phyloP scores from a whole-genome alignment of 2,113 vertebrate genomes.

The Otis tarda region DNA sequence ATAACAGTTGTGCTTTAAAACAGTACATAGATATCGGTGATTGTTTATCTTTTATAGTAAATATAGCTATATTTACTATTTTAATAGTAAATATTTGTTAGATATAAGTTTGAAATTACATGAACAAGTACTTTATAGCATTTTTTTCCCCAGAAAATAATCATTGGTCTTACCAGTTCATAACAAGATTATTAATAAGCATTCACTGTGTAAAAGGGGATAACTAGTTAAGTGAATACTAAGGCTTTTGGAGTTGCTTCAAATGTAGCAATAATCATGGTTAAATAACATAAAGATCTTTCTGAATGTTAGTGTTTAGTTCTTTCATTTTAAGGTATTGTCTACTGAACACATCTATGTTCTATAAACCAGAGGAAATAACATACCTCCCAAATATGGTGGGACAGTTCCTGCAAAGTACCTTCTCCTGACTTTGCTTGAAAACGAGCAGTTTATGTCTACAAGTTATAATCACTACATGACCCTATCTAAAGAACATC shows the following conservation, averaged over 20 bases:
- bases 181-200: not conserved
- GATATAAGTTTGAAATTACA: not conserved
- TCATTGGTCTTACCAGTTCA: not conserved
- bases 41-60: not conserved
- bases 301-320: not conserved
- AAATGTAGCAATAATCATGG: not conserved
- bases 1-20: not conserved
- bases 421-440: not conserved
- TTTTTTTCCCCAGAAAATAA: not conserved
- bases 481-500: not conserved
- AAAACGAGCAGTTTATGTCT: not conserved
- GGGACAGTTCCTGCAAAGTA: not conserved
- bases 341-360: not conserved
- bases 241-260: not conserved
- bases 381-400: accelerated
- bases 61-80: not conserved
- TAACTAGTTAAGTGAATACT: not conserved
- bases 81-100: not conserved
- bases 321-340: not conserved
- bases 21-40: not conserved
- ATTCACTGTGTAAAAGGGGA: not conserved
- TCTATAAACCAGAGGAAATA: not conserved
- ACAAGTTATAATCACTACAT: not conserved
- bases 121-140: accelerated
- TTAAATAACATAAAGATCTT: not conserved